Evolutionary conservation across 1,140 invertebrate species (phyloP), one percentile per base, ranked within the genome.

Genomic region (Choristoneura fumiferana): DNA sequence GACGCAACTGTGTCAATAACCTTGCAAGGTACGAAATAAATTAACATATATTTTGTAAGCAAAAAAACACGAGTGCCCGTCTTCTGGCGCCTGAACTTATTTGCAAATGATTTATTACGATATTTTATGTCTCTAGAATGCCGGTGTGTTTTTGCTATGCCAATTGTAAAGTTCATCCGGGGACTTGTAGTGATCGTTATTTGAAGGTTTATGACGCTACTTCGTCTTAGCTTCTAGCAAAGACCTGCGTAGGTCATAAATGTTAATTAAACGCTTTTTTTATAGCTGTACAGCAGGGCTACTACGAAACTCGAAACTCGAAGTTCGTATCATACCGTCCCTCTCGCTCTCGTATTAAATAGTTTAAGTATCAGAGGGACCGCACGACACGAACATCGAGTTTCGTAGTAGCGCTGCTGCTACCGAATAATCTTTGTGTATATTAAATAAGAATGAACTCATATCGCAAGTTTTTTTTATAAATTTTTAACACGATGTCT

Each of bases 1-100:
- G 63, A 71, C 56, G 62, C 68, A 81, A 80, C 65, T 84, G 68
- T 83, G 80, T 80, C 76, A 83, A 80, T 83, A 83, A 86, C 81
- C 80, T 87, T 84, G 81, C 73, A 69, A 54, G 54, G 63, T 63
- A 74, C 58, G 67, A 78, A 76, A 76, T 76, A 78, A 58, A 82
- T 84, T 82, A 76, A 63, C 79, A 84, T 81, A 81, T 64, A 73
- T 78, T 49, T 67, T 72, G 58, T 64, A 53, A 49, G 63, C 61
- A 67, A 76, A 76, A n/a, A 78, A 70, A 62, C 18, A 58, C 49
- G 49, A 17, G 39, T 37, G 8, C 22, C 56, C 57, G 29, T 60
- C 58, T 54, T 59, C 29, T 65, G 66, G 65, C 63, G 67, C 65
- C 59, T 54, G 36, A 37, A 57, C 37, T 43, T 58, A 34, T 53